Percentiles rank a stretch among this genome's conserved stretches.
phyloP scores from a whole-genome alignment of 2,888 invertebrate species.

The Pardosa pseudoannulata region DNA sequence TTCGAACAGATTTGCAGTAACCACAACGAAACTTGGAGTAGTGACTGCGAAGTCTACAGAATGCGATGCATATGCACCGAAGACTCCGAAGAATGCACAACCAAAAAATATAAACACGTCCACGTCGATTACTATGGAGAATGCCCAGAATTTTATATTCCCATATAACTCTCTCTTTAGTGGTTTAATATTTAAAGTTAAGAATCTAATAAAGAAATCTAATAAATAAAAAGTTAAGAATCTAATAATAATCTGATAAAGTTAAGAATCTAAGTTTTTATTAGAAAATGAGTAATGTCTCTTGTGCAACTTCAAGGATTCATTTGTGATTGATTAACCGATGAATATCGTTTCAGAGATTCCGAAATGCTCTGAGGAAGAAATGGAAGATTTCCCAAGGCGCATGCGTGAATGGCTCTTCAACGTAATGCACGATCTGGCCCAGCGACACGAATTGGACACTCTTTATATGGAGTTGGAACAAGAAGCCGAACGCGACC shows the following conservation, averaged over 20 bases:
- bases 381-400: conserved; percentile 95
- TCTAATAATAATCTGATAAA: too few relatives aligned
- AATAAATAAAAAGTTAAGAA: too few relatives aligned
- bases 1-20: conserved; percentile 89
- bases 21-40: conserved; percentile 95
- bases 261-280: too few relatives aligned
- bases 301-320: too few relatives aligned
- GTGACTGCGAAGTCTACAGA: conserved; percentile 95
- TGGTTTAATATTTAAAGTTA: too few relatives aligned
- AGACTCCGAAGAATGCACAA: conserved; percentile 83
- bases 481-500: conserved; percentile 85
- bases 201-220: too few relatives aligned
- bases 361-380: conserved; percentile 84
- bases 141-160: conserved; percentile 77
- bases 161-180: too few relatives aligned
- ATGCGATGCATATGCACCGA: conserved; percentile 94
- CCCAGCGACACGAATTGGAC: conserved; percentile 89
- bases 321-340: too few relatives aligned
- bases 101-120: conserved; percentile 87
- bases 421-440: conserved; percentile 96
- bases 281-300: too few relatives aligned
- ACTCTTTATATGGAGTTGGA: conserved; percentile 87
- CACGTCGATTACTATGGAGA: conserved; percentile 95
- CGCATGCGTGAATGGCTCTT: conserved; percentile 99
- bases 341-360: conserved; percentile 73